Evolutionary conservation across 2,888 invertebrate genomes (phyloP), one percentile per base, ranked within the genome.

Genomic region (Proisotoma minuta): DNA sequence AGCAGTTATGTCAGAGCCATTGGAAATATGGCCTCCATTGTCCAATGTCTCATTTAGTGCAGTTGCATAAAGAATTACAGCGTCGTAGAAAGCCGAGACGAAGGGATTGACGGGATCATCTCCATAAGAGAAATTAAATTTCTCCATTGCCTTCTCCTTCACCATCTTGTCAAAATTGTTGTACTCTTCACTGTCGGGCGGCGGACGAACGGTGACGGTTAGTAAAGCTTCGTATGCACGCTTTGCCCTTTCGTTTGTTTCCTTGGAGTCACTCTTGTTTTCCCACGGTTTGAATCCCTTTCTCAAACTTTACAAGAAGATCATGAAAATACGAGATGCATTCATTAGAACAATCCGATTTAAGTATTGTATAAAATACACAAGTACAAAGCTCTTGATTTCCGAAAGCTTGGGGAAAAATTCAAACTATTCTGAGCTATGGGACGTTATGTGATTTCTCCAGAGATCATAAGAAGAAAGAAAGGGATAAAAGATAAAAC

Each of bases 21-120:
- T 88, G 28, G 89, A 77, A 62, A 84, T 82, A 27, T 72, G 69
- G 24, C 78, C 78, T 73, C 76, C 81, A 1, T 77, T 79, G 22
- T 74, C 77, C 47, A 96, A 80, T 24, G 92, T 92, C 72, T 93
- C 89, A 76, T 94, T 95, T 5, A 98, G 81, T 0, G 95, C 95
- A 60, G 90, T 82, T 0, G 94, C 91, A 78, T 96, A 98, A 39
- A 99, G 84, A 0, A 97, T 82, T 12, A 98, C 92, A 0, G 96
- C 96, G 76, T 99, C 97, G 79, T 96, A 95, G 79, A 98, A 93
- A 1, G 96, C 94, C 0, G 91, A 91, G 57, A 94, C 93, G 78
- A 92, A 94, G 39, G 91, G 90, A 65, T 93, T 93, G 43, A 95
- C 90, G 73, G 90, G 84, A 70, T 86, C 85, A 57, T 83, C 85